A percentile compares a stretch with the other conserved stretches of the same genome.
Conservation (phyloP, 2,113 vertebrate species). For the Tamias sibiricus region DNA sequence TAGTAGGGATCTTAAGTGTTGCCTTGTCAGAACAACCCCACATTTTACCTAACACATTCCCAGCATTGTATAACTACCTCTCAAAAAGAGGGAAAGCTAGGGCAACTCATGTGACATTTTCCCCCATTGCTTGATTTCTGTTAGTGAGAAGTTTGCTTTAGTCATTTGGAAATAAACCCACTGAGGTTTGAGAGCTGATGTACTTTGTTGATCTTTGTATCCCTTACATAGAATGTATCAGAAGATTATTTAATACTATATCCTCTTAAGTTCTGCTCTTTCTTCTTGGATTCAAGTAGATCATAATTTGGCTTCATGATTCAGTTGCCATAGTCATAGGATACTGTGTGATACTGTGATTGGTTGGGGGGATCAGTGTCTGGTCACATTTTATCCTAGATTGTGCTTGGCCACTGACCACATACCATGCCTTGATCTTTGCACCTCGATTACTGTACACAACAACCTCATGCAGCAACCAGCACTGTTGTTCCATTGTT, state of each 20-base stretch:
- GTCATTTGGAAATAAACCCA: background rate
- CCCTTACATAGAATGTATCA: background rate
- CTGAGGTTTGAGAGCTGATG: background rate
- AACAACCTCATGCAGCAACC: background rate
- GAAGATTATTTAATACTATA: background rate
- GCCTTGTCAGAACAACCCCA: background rate
- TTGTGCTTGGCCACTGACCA: background rate
- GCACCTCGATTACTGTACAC: background rate
- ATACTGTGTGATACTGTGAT: background rate
- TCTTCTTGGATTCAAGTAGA: background rate
- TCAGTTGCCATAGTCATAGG: background rate
- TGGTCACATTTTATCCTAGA: background rate
- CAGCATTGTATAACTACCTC: background rate
- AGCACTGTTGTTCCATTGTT: accelerated
- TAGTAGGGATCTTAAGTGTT: background rate
- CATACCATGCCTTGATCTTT: background rate
- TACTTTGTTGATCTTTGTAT: background rate
- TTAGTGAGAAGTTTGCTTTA: background rate
- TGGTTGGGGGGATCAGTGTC: background rate
- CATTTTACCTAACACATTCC: background rate
- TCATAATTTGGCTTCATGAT: background rate
- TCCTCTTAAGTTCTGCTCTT: background rate
- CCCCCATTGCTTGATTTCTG: background rate
- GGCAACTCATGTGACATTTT: background rate
- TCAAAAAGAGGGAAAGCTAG: background rate